Conservation (phyloP, 2,113 vertebrate genomes). For the Ursus arctos region DNA sequence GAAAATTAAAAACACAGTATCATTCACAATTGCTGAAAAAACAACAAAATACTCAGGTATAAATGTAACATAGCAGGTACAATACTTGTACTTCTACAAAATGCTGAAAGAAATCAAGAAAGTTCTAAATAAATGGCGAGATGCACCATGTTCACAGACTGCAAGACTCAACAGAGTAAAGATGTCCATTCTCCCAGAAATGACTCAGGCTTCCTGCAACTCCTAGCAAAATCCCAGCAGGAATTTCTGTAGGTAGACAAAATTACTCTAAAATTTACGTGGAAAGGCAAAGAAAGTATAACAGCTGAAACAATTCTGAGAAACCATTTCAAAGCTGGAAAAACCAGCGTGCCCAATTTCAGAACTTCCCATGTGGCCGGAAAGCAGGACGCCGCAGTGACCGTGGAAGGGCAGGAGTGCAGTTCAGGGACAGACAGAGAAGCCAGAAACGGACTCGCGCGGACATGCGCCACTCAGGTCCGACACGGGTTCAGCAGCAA, state of each 20-base stretch:
- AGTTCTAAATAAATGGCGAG: background rate
- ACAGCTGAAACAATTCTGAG: background rate
- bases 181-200: background rate
- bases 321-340: background rate
- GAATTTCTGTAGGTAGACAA: background rate
- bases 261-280: background rate
- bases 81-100: background rate
- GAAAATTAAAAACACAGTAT: background rate
- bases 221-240: background rate
- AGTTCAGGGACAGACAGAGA: background rate
- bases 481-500: background rate
- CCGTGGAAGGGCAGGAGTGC: background rate
- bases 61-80: background rate
- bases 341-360: background rate
- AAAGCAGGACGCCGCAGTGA: background rate
- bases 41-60: background rate
- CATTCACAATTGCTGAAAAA: background rate
- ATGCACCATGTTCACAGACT: background rate
- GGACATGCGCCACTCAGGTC: rapidly evolving
- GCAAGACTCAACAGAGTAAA: no score
- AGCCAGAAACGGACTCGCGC: background rate
- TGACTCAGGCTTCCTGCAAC: background rate
- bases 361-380: background rate
- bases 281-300: background rate
- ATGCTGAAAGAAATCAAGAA: background rate